Evolutionary conservation across 2,888 invertebrate genomes (phyloP), one percentile per base, ranked within the genome.

Genomic region (Lutraria lutraria): DNA sequence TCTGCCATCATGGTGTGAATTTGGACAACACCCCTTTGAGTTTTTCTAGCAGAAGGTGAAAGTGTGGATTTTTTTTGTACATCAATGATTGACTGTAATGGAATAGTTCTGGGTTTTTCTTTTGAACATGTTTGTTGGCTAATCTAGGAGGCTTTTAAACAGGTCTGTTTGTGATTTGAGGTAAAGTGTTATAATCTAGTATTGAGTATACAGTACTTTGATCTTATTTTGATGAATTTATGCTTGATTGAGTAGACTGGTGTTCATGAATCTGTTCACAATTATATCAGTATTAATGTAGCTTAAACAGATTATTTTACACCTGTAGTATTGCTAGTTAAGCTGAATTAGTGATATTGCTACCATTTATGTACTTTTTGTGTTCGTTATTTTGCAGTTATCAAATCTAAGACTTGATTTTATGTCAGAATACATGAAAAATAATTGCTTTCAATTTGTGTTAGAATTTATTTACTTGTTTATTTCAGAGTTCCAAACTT

Each of bases 21-120:
- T 82, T 82, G 53, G 81, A 54, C 82, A n/a, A 87, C 87, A 76
- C 87, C 87, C 87, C 82, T 76, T 72, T 82, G 87, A 82, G 81
- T 0, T 29, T 81, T 81, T 29, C 56, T 56, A 56, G 52, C 76
- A 25, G 31, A 21, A 53, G 31, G 85, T 79, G 31, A 79, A 16
- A 29, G 52, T 21, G 16, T 79, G 63, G 63, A 25, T 79, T 43
- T 79, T 76, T 79, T 21, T 79, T 34, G 79, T 43, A 31, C 12
- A 63, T 21, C 10, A 68, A n/a, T n/a, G 63, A 68, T 68, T 3
- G 76, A 31, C 34, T 34, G 4, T 76, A 76, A 76, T 76, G 76
- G 34, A 76, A 76, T 13, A 76, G 29, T 15, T 34, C 15, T 76
- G 29, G 72, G 13, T 72, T 72, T 43, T 43, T 76, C 34, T 16